Evolutionary conservation across 2,888 invertebrate species (phyloP), one percentile per base, ranked within the genome.

Genomic region (Carabus problematicus): DNA sequence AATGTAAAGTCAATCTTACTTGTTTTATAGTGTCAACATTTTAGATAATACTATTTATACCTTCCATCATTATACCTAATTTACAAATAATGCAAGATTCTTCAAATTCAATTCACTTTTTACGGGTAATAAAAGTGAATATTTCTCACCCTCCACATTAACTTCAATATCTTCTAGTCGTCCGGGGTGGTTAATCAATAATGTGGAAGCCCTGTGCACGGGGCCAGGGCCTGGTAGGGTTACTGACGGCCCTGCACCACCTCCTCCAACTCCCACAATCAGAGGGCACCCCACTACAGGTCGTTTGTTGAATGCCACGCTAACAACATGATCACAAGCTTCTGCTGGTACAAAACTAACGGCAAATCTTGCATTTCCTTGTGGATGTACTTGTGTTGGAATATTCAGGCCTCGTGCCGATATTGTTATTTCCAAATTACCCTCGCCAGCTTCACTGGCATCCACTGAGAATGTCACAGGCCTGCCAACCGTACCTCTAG

Each of bases 311-410:
- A 99, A 99, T 70, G 96, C 95, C 72, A 99, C 97, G 84, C 96
- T 96, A 75, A 98, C 95, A 71, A 94, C 89, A 83, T 98, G 98
- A 80, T 95, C 93, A 79, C 95, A 95, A 42, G 95, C 90, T 81
- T 96, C 95, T 40, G 95, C 92, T 62, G 98, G 98, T 72, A 96
- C 91, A 82, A 98, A 99, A 76, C 97, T 96, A 70, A 98, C 98
- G 72, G 95, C 92, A 83, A 98, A 99, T 78, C 94, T 88, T 54
- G 89, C 92, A 80, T 91, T 91, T 77, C 95, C 96, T 82, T 95
- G 92, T 8, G 95, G 94, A 80, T 93, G 94, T 55, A 97, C 96
- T 87, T 97, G 96, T 64, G 96, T 97, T 59, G 97, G 96, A 77
- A 97, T 95, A 79, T 97, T 95, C 72, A 94, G 87, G 64, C 97